phyloP scores from a whole-genome alignment of 2,888 invertebrate genomes.

The Sinopyrophorus schimmeli region DNA sequence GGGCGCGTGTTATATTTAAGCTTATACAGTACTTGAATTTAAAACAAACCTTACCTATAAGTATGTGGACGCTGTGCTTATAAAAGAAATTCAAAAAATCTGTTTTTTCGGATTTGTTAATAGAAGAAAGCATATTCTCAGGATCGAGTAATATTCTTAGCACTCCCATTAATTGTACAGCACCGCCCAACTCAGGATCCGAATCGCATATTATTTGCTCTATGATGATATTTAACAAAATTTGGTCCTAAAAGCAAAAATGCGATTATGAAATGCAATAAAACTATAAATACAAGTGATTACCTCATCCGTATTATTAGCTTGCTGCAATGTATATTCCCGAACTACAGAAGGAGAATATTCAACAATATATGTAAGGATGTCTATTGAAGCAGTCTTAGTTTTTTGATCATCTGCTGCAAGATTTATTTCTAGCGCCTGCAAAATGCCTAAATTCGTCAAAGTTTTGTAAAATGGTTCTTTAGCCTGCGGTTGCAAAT shows the following conservation, averaged over 20 bases:
- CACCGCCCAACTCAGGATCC: conserved; percentile 96
- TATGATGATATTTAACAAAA: conserved; percentile 94
- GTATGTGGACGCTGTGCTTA: conserved; percentile 94
- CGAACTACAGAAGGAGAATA: conserved; percentile 96
- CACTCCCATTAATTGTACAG: conserved; percentile 95
- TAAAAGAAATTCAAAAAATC: conserved; percentile 99
- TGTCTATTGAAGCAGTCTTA: conserved; percentile 96
- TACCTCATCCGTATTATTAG: conserved; percentile 86
- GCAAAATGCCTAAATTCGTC: conserved; percentile 83
- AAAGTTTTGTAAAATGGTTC: conserved; percentile 97
- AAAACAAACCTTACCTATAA: conserved; percentile 71
- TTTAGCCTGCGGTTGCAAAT: conserved; percentile 94
- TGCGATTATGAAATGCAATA: background rate
- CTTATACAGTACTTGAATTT: background rate
- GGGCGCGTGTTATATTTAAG: no score
- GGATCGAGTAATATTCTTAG: conserved; percentile 92
- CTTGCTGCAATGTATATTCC: conserved; percentile 94
- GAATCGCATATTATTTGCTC: conserved; percentile 97
- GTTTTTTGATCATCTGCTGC: conserved; percentile 92
- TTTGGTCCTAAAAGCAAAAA: conserved; percentile 75
- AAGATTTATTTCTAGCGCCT: conserved; percentile 87
- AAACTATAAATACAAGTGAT: conserved; percentile 41
- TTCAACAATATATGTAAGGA: conserved; percentile 97
- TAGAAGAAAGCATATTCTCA: conserved; percentile 94
- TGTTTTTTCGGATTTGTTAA: conserved; percentile 94